Percentiles rank a stretch among this genome's conserved stretches.
Evolutionary conservation across 2,888 invertebrate genomes (phyloP).

Genomic region (Diarsia mendica): DNA sequence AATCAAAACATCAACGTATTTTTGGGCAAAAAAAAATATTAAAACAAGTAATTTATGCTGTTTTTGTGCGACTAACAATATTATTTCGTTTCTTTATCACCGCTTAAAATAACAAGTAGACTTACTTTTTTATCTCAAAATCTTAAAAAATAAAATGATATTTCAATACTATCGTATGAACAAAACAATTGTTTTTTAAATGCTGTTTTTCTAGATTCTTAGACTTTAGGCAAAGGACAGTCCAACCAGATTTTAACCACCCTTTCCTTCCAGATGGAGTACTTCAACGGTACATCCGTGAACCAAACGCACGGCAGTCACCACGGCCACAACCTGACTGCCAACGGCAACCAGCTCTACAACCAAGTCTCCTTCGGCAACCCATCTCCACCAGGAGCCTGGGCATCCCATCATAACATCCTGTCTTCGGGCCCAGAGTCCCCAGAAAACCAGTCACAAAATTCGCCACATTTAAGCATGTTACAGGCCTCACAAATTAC

Average conservation of each 20-base stretch:
- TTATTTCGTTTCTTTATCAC: background rate
- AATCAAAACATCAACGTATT: constrained; percentile 12
- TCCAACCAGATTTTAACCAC: constrained; percentile 32
- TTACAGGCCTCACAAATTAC: constrained; percentile 88
- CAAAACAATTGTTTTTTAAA: too few species aligned
- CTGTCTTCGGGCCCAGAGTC: constrained; percentile 86
- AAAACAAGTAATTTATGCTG: constrained; percentile 34
- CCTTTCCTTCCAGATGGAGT: constrained; percentile 85
- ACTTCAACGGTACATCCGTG: constrained; percentile 87
- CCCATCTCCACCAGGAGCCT: constrained; percentile 86
- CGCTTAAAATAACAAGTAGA: too few species aligned
- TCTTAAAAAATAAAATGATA: background rate
- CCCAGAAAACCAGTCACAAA: constrained; percentile 86
- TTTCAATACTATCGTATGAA: background rate
- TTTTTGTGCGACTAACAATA: background rate
- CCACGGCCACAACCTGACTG: constrained; percentile 85
- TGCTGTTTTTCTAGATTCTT: too few species aligned
- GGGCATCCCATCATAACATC: constrained; percentile 88
- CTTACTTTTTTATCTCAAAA: background rate
- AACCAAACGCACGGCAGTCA: constrained; percentile 86
- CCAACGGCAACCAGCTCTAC: constrained; percentile 88
- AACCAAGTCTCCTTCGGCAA: constrained; percentile 89
- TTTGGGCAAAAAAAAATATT: constrained; percentile 1
- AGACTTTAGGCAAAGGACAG: too few species aligned
- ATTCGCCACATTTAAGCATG: constrained; percentile 87